Evolutionary conservation across 2,113 vertebrate species (phyloP), one percentile per base, ranked within the genome.

Genomic region (Microcebus jonahi): DNA sequence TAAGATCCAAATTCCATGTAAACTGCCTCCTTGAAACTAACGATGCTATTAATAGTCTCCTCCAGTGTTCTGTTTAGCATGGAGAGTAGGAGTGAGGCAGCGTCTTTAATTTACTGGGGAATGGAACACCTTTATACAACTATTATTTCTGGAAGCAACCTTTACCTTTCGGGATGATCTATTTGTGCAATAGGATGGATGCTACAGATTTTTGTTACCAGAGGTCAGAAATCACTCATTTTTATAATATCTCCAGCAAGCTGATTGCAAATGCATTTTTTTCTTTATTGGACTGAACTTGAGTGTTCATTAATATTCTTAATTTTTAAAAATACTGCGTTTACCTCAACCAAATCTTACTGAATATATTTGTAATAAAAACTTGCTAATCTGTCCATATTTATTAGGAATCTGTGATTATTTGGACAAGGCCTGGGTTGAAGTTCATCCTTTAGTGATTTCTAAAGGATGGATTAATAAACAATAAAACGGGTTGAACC

Each of bases 31-130:
- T 94, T 96, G 98, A 97, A 98, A 97, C 91, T 87, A 98, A 98
- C 92, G 63, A 77, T 97, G 97, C 92, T 97, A 96, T 98, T 98
- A 98, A 98, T 98, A 98, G 96, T 36, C 61, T 95, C 70, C 96
- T 94, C 96, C 79, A 63, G 68, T 96, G 63, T 87, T 98, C 42
- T 25, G 8, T 34, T 97, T 97, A 96, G 88, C 36, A 53, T 68
- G 87, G 96, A 88, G 96, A 97, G 94, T 18, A 81, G 79, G 95
- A 97, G 96, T 59, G 93, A 98, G 67, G 57, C 57, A 67, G 50
- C 71, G 27, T 96, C 96, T 80, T 97, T 98, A 97, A 98, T 98
- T 98, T 97, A 77, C 95, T 73, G 92, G 85, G 94, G 36, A 81
- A 65, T 29, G 67, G 93, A 98, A 57, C 21, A 95, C 97, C 96